Base-by-base conservation (phyloP, 2,888 invertebrate genomes). In the Temnothorax rugatulus region DNA sequence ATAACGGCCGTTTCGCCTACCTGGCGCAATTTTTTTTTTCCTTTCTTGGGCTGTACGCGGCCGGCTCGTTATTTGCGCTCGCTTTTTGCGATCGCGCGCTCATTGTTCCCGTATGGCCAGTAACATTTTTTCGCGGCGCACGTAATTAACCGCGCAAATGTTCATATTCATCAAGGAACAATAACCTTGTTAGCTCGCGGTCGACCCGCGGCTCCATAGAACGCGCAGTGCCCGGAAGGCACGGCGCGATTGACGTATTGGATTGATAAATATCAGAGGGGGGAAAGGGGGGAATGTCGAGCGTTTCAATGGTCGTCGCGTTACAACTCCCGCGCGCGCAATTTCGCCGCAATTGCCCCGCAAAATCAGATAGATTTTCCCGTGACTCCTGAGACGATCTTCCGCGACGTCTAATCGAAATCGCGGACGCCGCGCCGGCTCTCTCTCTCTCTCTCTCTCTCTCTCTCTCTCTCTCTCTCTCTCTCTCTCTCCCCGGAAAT, bases 111-210 rank as follows among this genome's bases (percentile, higher is more conserved):
- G 18, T 79, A 59, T 18, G 69, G 4, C 47, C 69, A 8, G 68
- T 71, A 71, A 71, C 59, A 50, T 71, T 81, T 79, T 81, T 71
- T 81, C 59, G 59, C 71, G 69, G 50, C 21, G 79, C 21, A 50
- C 79, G 79, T 81, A 81, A 81, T 81, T 81, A 81, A 81, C 79
- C 59, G 71, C 79, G 79, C 79, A 81, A 81, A 81, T 81, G 79
- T 81, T 81, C 79, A 81, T 81, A 81, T 81, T 81, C 79, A 79
- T 79, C 79, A 69, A 59, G 79, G 79, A 69, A 81, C 79, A 81
- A 81, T 81, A 81, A 81, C 59, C 47, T 59, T 81, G 79, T 81
- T 81, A 81, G 79, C 79, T 81, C 79, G 59, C 59, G 69, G 79
- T 81, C 79, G 71, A 81, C 69, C 47, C 50, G 79, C 59, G 47